Base-by-base conservation (phyloP, 2,888 invertebrate genomes). In the Autographa pulchrina region DNA sequence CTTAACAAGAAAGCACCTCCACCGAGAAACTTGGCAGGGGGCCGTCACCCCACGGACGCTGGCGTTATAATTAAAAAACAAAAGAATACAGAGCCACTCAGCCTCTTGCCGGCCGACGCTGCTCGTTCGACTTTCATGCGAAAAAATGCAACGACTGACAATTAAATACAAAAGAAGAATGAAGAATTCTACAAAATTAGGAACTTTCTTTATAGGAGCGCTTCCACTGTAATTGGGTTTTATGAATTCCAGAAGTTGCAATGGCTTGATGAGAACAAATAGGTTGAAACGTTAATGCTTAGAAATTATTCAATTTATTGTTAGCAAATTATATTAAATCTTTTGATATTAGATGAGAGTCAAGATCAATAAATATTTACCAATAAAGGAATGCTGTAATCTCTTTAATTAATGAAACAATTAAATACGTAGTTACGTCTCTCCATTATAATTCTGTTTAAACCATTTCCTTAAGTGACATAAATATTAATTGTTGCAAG, bases 41-140 rank as follows among this genome's bases (percentile, higher is more conserved):
- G 88, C 79, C 77, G 82, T 86, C 92, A 87, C 92, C 93, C 93
- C 90, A 88, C 91, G 86, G 88, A 87, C 90, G 89, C 91, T 86
- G 89, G 91, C 92, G 91, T 94, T 95, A 95, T 95, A 95, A 96
- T 96, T 96, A 96, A 95, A 95, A 96, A 96, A 96, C 94, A 95
- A 96, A 96, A 94, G 95, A 95, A 96, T 92, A 95, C 94, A 94
- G 89, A 91, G 92, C 93, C 92, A 93, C 94, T 94, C 94, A 92
- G 93, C 93, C 93, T 93, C 93, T 92, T 91, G 88, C 92, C 90
- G 85, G 87, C 89, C 86, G 85, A 83, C 88, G 87, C 83, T 87
- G 89, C 88, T 90, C 89, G 89, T 92, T 92, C 90, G 89, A 91
- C 91, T 93, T 93, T 92, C 88, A 91, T 91, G 89, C 89, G 88